phyloP scores from a whole-genome alignment of 2,888 invertebrate genomes.

The Hymenopus coronatus region DNA sequence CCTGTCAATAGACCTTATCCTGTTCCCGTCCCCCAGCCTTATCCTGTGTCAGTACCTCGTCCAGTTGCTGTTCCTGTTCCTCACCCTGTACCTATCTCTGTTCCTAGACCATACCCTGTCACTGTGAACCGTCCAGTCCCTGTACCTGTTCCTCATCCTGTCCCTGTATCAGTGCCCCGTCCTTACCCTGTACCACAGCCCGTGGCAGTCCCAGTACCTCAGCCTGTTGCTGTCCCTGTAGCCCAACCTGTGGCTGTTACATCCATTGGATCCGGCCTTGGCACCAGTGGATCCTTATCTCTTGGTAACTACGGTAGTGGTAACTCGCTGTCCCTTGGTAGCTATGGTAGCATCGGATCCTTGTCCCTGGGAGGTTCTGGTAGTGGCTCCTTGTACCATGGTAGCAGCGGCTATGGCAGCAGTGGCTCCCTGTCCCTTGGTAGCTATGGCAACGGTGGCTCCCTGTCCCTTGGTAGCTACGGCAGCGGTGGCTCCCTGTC shows the following conservation, averaged over 20 bases:
- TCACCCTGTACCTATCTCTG: neutral
- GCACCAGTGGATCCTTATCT: too few species aligned
- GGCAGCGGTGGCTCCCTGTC: too few species aligned
- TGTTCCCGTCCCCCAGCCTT: neutral
- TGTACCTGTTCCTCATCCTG: neutral
- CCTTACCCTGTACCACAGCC: neutral
- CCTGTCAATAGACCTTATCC: neutral
- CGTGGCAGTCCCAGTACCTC: neutral
- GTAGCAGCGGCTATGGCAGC: neutral
- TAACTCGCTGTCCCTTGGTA: too few species aligned
- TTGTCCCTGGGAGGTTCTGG: too few species aligned
- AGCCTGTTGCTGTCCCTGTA: neutral
- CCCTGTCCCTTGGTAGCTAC: neutral
- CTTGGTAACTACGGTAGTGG: too few species aligned
- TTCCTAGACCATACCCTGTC: constrained; percentile 4
- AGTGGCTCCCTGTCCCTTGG: too few species aligned
- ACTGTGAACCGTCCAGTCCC: neutral
- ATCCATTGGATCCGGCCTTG: neutral
- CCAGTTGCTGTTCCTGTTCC: neutral
- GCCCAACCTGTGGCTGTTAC: neutral
- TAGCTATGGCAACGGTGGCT: too few species aligned
- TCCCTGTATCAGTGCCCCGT: constrained; percentile 2
- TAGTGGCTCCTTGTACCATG: neutral
- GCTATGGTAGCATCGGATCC: too few species aligned
- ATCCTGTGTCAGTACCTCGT: constrained; percentile 6